Conservation (phyloP, 2,888 invertebrate species). For the Timema cristinae region DNA sequence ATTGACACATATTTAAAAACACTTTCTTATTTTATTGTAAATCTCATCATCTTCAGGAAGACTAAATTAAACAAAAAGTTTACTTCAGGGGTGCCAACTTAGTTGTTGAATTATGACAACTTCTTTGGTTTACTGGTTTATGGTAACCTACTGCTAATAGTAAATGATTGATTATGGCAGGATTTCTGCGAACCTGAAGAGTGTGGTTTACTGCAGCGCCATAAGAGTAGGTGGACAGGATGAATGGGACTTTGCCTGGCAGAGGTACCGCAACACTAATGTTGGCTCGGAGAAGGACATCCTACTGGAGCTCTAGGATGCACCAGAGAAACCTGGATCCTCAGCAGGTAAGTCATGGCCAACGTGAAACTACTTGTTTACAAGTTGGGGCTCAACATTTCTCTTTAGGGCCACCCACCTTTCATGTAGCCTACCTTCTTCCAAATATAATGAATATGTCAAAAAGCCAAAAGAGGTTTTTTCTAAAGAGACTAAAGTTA, state of each 20-base stretch:
- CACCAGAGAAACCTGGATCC: constrained; percentile 74
- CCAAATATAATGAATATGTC: no score
- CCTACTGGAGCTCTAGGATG: constrained; percentile 76
- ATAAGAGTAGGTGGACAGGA: constrained; percentile 74
- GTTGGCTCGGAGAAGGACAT: constrained; percentile 79
- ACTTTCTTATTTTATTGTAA: no score
- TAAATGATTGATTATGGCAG: constrained; percentile 44
- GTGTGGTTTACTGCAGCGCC: constrained; percentile 82
- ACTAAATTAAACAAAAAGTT: no score
- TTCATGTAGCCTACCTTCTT: no score
- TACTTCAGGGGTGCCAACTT: no score
- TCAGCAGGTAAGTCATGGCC: constrained; percentile 51
- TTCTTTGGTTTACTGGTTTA: no score
- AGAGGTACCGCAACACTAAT: constrained; percentile 67
- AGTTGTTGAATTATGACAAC: no score
- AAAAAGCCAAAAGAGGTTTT: no score
- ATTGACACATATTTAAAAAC: no score
- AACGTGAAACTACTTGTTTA: neutral
- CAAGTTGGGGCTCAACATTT: neutral
- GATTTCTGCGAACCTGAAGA: constrained; percentile 78
- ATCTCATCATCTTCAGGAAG: no score
- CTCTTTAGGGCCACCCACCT: neutral
- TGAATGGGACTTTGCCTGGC: constrained; percentile 89
- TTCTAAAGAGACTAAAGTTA: no score
- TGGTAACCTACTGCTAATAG: no score